Conservation (phyloP, 1,140 invertebrate genomes). For the Drosophila jambulina region DNA sequence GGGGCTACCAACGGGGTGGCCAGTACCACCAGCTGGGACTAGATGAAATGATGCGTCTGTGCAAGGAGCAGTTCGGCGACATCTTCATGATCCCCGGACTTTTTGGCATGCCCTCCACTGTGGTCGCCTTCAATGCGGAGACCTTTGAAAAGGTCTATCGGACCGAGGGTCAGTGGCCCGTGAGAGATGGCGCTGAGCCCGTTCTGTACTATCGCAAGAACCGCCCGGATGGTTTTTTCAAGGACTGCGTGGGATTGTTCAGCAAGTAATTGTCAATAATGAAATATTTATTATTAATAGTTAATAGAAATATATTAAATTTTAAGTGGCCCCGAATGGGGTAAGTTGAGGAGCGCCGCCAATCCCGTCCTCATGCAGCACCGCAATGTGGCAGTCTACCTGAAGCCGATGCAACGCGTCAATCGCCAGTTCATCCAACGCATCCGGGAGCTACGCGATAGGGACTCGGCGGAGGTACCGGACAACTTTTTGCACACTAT, state of each 20-base stretch:
- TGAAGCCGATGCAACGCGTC: slow-evolving; percentile 62
- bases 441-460: slow-evolving; percentile 86
- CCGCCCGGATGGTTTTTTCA: slow-evolving; percentile 46
- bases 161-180: slow-evolving; percentile 68
- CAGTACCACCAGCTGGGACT: slow-evolving; percentile 43
- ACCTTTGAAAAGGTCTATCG: slow-evolving; percentile 55
- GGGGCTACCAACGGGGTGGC: slow-evolving; percentile 61
- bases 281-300: too few species aligned
- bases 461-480: slow-evolving; percentile 86
- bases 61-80: slow-evolving; percentile 48
- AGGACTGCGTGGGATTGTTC: slow-evolving; percentile 50
- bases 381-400: slow-evolving; percentile 44
- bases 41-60: slow-evolving; percentile 27
- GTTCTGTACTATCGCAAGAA: slow-evolving; percentile 50
- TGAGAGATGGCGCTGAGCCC: slow-evolving; percentile 44
- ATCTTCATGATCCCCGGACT: slow-evolving; percentile 52
- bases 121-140: slow-evolving; percentile 49
- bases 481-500: slow-evolving; percentile 87
- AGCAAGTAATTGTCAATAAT: slow-evolving; percentile 16
- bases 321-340: slow-evolving; percentile 56
- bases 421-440: slow-evolving; percentile 89
- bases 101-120: slow-evolving; percentile 62
- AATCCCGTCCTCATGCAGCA: slow-evolving; percentile 67
- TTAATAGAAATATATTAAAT: not conserved
- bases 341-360: slow-evolving; percentile 18